Evolutionary conservation across 1,140 invertebrate species (phyloP).

Genomic region (Sycophila sp.): DNA sequence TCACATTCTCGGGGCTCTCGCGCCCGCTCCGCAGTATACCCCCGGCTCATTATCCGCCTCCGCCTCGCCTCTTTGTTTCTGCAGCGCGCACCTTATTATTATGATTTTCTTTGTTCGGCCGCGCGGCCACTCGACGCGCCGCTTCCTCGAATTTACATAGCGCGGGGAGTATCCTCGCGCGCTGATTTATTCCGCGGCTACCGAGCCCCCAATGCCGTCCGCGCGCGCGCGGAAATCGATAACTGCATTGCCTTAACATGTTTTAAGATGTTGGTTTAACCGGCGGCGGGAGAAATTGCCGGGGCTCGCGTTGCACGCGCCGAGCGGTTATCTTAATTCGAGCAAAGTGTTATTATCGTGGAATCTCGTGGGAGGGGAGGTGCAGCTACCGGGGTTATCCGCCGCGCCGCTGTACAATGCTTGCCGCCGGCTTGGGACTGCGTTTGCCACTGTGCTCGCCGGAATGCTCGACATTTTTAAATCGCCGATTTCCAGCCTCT

Average conservation of each 20-base stretch:
- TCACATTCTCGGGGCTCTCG: slow-evolving; percentile 28
- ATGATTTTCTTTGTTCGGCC: slow-evolving; percentile 30
- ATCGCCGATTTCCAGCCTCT: slow-evolving; percentile 17
- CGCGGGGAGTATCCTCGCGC: too few species aligned
- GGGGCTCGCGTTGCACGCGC: background rate
- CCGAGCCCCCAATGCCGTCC: background rate
- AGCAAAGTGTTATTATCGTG: slow-evolving; percentile 19
- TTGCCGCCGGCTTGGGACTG: background rate
- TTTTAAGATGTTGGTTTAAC: slow-evolving; percentile 21
- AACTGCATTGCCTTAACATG: background rate
- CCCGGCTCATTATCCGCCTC: slow-evolving; percentile 25
- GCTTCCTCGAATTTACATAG: slow-evolving; percentile 6
- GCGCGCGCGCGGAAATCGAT: slow-evolving; percentile 7
- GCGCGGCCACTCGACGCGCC: background rate
- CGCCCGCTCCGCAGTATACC: too few species aligned
- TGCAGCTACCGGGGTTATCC: too few species aligned
- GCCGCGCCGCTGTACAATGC: too few species aligned
- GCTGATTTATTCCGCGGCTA: slow-evolving; percentile 23
- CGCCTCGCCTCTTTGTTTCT: background rate
- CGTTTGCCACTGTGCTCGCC: too few species aligned
- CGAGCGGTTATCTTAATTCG: slow-evolving; percentile 7
- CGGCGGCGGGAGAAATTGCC: background rate
- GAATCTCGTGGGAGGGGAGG: slow-evolving; percentile 1
- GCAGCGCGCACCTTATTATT: slow-evolving; percentile 22
- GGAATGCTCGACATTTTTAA: too few species aligned